These are phyloP conservation scores for Nasua narica DNA, from an alignment of 2,797 vertebrate genomes.

Conservation along the genomic window DNA sequence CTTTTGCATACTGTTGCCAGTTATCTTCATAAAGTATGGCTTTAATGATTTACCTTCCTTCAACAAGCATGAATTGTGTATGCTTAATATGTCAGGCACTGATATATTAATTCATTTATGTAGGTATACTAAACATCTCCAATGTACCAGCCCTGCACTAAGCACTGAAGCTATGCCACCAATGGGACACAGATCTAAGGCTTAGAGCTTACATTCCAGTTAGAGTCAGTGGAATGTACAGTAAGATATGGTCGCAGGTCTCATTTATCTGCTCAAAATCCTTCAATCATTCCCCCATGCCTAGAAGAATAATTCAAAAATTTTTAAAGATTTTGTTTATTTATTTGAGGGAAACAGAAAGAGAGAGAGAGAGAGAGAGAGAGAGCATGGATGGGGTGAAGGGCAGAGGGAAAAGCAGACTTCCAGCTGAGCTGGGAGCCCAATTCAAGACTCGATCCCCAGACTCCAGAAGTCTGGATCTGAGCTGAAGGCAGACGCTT, in stretches of 20 bases:
- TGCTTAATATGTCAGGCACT: not conserved
- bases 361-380: too few relatives aligned
- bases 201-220: not conserved
- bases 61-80: not conserved
- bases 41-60: slow-evolving; percentile 15
- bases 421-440: too few relatives aligned
- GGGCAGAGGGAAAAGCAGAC: too few relatives aligned
- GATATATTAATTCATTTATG: not conserved
- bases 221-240: not conserved
- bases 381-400: too few relatives aligned
- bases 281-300: not conserved
- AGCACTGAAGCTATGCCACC: not conserved
- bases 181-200: not conserved
- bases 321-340: too few relatives aligned
- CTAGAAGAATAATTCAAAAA: too few relatives aligned
- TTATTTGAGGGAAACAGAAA: too few relatives aligned
- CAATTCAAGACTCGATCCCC: too few relatives aligned
- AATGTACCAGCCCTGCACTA: not conserved
- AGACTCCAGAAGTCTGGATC: too few relatives aligned
- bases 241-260: not conserved
- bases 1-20: not conserved
- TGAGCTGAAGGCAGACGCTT: too few relatives aligned
- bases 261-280: not conserved
- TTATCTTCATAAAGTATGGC: not conserved
- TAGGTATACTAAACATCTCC: not conserved